Conservation (phyloP, 2,888 invertebrate species). For the Amblyteles armatorius region DNA sequence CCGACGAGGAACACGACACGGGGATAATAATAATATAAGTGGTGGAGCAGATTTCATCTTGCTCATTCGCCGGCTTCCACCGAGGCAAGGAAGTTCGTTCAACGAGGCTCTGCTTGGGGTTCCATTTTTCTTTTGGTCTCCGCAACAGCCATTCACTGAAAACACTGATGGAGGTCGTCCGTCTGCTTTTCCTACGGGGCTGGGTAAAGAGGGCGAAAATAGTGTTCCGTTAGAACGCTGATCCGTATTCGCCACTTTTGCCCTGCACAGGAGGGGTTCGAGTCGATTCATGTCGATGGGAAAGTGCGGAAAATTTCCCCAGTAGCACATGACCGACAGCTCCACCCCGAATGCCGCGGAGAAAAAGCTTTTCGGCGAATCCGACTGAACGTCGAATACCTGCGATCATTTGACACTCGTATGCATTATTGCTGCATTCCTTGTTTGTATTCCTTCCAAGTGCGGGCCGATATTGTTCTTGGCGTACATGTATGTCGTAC, state of each 20-base stretch:
- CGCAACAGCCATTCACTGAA: background rate
- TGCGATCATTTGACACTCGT: background rate
- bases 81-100: background rate
- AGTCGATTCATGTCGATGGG: background rate
- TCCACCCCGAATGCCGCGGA: background rate
- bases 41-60: background rate
- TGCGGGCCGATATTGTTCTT: conserved; percentile 43
- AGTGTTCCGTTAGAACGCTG: background rate
- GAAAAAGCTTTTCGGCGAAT: background rate
- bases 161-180: background rate
- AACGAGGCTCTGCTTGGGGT: background rate
- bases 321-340: background rate
- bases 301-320: background rate
- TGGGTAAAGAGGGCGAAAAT: background rate
- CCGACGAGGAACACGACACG: background rate
- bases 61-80: background rate
- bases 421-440: background rate
- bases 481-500: conserved; percentile 11
- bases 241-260: background rate
- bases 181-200: background rate
- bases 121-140: background rate
- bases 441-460: conserved; percentile 33
- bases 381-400: background rate
- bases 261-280: background rate
- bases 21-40: conserved; percentile 21